Evolutionary conservation across 2,888 invertebrate species (phyloP).

Genomic region (Oscheius sp.): DNA sequence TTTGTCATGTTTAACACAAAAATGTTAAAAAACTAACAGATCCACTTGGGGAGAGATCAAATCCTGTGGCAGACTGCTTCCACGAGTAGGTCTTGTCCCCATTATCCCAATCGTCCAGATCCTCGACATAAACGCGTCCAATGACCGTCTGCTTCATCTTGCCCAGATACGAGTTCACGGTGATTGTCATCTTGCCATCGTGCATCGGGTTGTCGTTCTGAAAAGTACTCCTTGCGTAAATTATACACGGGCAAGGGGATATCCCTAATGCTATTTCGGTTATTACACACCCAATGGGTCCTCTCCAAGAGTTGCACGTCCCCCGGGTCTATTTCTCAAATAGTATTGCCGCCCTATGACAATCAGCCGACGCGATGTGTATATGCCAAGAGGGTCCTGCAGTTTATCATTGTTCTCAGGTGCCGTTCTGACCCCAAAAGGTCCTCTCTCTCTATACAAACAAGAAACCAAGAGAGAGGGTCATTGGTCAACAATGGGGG

Average conservation of each 20-base stretch:
- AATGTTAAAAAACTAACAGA: constrained; percentile 15
- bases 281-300: background rate
- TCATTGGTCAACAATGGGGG: background rate
- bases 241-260: background rate
- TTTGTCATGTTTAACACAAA: background rate
- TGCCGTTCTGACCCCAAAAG: background rate
- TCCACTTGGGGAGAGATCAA: constrained; percentile 79
- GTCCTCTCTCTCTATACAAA: constrained; percentile 22
- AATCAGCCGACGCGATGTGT: too few species aligned
- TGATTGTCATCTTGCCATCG: constrained; percentile 93
- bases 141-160: constrained; percentile 90
- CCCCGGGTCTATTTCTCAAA: constrained; percentile 13
- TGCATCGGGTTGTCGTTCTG: constrained; percentile 96
- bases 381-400: constrained; percentile 1
- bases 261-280: constrained; percentile 4
- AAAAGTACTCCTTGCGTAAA: constrained; percentile 35
- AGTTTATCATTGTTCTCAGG: constrained; percentile 32
- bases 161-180: constrained; percentile 94
- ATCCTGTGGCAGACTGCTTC: constrained; percentile 79
- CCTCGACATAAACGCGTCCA: constrained; percentile 94
- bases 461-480: constrained; percentile 4
- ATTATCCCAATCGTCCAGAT: constrained; percentile 97
- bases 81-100: constrained; percentile 92
- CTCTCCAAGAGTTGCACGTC: background rate
- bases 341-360: background rate